Evolutionary conservation across 2,113 vertebrate genomes (phyloP), one percentile per base, ranked within the genome.

Genomic region (Grallaria varia): DNA sequence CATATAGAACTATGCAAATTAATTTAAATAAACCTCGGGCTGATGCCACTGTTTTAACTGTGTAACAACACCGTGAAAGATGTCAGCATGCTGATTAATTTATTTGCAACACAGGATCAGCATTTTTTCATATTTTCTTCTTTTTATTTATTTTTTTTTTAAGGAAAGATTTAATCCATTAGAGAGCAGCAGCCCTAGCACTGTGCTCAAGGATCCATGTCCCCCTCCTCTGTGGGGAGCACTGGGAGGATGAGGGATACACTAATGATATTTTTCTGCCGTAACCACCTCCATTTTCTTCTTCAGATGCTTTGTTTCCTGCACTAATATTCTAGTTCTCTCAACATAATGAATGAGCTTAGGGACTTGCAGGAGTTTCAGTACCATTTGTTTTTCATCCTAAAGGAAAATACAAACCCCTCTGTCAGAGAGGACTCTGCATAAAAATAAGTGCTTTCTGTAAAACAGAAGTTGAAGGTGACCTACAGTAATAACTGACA

Each of bases 271-370:
- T 95, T 96, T 96, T 95, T 53, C 50, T 93, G 64, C 79, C 6
- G 1, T 93, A 97, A 75, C 76, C 93, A 45, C 87, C 84, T 93
- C 73, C 59, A 66, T 92, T 97, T 98, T 87, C 97, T 97, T 97
- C 79, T 90, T 96, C 96, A 87, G 90, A 91, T 6, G 69, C 80
- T 96, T 96, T 95, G 90, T 91, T 78, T 80, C 67, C 87, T 83
- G 68, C 79, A 87, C 91, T 96, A 97, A 98, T 96, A 91, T 96
- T 92, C 66, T 62, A 53, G 56, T 91, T 96, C 92, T 97, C 95
- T 93, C 79, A 56, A 98, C 90, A 97, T 98, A 98, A 98, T 97
- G 94, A 98, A 97, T 98, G 96, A 98, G 95, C 96, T 96, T 60
- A 93, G 97, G 95, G 97, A 97, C 81, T 97, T 96, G 40, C 53